phyloP scores from a whole-genome alignment of 2,888 invertebrate species.

The Sinohyriopsis cumingii region DNA sequence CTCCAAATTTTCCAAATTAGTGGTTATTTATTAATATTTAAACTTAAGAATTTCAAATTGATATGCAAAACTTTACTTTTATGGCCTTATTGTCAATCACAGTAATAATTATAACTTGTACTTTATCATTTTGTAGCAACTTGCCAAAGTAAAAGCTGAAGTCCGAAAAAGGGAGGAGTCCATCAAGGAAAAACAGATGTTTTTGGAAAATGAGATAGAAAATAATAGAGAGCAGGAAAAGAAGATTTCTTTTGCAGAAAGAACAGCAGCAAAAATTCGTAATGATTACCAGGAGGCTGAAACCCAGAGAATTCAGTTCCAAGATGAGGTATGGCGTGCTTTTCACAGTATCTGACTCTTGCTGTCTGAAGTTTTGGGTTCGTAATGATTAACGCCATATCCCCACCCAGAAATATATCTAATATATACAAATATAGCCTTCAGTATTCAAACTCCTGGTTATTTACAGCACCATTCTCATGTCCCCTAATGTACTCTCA shows the following conservation, averaged over 20 bases:
- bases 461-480: background rate
- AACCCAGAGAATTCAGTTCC: slow-evolving; percentile 66
- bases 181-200: slow-evolving; percentile 69
- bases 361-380: background rate
- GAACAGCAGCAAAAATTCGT: slow-evolving; percentile 62
- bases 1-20: too few species aligned
- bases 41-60: too few species aligned
- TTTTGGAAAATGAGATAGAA: slow-evolving; percentile 67
- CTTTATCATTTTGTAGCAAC: slow-evolving; percentile 53
- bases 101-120: too few species aligned
- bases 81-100: too few species aligned
- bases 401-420: background rate
- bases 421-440: background rate
- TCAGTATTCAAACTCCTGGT: background rate
- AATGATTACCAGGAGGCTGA: slow-evolving; percentile 67
- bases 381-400: background rate
- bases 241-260: slow-evolving; percentile 66
- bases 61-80: too few species aligned
- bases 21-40: too few species aligned
- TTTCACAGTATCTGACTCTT: background rate
- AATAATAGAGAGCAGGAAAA: slow-evolving; percentile 70
- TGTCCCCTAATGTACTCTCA: too few species aligned
- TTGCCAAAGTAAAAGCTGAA: slow-evolving; percentile 67
- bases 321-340: slow-evolving; percentile 64
- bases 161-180: slow-evolving; percentile 64